phyloP scores from a whole-genome alignment of 2,797 vertebrate species.

The Graptemys geographica region DNA sequence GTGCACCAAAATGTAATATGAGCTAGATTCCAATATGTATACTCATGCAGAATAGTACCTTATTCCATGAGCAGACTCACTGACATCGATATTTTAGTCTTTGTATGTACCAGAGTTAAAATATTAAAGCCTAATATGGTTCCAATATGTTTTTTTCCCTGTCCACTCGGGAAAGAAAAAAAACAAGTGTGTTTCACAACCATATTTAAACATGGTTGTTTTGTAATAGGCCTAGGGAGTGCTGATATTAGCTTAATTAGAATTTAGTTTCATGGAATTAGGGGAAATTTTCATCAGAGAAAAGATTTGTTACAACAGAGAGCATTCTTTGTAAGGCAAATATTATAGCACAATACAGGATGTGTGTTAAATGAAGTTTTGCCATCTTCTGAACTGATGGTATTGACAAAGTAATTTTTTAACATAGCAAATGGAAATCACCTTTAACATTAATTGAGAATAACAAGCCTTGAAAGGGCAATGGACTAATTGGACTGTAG shows the following conservation, averaged over 20 bases:
- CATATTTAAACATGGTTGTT: slow-evolving; percentile 53
- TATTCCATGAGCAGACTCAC: background rate
- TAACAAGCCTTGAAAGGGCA: background rate
- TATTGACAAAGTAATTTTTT: background rate
- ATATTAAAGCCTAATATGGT: slow-evolving; percentile 24
- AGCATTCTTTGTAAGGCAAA: background rate
- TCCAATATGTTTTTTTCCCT: slow-evolving; percentile 25
- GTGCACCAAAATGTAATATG: background rate
- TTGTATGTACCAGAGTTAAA: background rate
- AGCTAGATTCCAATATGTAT: background rate
- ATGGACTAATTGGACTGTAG: background rate
- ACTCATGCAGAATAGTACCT: background rate
- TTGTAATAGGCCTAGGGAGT: slow-evolving; percentile 46
- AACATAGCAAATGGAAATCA: background rate
- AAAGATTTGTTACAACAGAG: slow-evolving; percentile 1
- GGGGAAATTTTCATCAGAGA: background rate
- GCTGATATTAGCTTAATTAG: slow-evolving; percentile 60
- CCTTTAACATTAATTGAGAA: background rate
- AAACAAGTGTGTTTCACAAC: slow-evolving; percentile 28
- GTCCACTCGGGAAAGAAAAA: background rate
- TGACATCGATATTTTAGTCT: slow-evolving; percentile 8
- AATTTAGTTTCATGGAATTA: slow-evolving; percentile 60
- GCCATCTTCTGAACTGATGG: background rate
- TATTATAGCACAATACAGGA: background rate
- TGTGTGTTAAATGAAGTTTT: background rate